These are phyloP conservation scores for Pterocles orientalis DNA, from an alignment of 2,113 vertebrate genomes.

Conservation along the genomic window DNA sequence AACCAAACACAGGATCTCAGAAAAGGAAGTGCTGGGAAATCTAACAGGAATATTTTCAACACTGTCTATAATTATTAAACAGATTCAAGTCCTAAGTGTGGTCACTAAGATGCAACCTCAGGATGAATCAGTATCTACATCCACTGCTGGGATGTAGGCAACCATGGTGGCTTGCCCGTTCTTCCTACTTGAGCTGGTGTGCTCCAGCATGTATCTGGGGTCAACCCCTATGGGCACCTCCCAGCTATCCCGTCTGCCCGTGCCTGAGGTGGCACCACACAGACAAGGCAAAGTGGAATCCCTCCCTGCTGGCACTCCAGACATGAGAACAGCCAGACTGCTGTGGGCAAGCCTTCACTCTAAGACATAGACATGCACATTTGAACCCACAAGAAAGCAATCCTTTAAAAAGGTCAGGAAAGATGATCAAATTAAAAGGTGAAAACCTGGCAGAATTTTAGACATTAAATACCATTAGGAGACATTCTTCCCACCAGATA, in stretches of 20 bases:
- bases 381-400: neutral
- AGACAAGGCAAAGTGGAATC: neutral
- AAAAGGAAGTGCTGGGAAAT: neutral
- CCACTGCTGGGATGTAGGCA: neutral
- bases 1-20: neutral
- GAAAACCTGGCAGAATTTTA: conserved; percentile 8
- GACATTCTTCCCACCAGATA: neutral
- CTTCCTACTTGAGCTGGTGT: neutral
- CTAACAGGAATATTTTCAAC: neutral
- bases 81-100: neutral
- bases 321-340: neutral
- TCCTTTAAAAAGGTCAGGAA: neutral
- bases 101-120: neutral
- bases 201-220: neutral
- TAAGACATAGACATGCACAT: neutral
- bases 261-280: neutral
- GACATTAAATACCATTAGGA: neutral
- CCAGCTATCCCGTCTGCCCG: neutral
- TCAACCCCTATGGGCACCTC: neutral
- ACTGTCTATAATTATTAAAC: neutral
- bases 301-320: neutral
- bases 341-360: neutral
- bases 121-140: neutral
- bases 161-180: neutral
- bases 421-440: neutral